Base-by-base conservation (phyloP, 2,888 invertebrate species). In the Cephus rjabovi region DNA sequence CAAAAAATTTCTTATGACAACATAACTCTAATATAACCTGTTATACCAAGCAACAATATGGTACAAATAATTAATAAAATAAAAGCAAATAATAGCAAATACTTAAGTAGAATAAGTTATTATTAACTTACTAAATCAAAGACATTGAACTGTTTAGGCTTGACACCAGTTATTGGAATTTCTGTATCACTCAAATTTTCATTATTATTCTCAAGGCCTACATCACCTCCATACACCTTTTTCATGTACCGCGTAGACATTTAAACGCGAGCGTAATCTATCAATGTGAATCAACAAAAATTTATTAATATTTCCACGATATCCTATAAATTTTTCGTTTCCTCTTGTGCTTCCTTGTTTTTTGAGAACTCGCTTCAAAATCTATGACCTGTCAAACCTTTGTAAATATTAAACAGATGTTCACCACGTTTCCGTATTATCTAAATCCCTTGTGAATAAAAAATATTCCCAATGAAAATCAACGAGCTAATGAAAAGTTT, bases 171-270 rank as follows among this genome's bases (percentile, higher is more conserved):
- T 76, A 91, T 89, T 69, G 93, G 92, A 77, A 93, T 90, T 86
- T 95, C 94, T 35, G 91, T 91, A 80, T 94, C 94, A 73, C 87
- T 87, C 40, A 92, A 92, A 86, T 93, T 93, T 77, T 93, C 94
- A 79, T 88, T 89, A 85, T 93, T 93, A 85, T 92, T 93, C 81
- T 93, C 93, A 74, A 91, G 92, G 81, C 92, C 86, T 81, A 94
- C 93, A 81, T 93, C 93, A 85, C 93, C 93, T 68, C 94, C 94
- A 86, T 95, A 95, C 85, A 95, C 90, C 89, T 95, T 95, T 84
- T 94, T 93, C 81, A 95, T 91, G 83, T 95, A 94, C 85, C 95
- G 92, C 56, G 95, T 94, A 70, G 95, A 95, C 95, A 95, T 95
- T 84, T 81, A 37, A 37, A 37, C 12, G 12, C 15, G 15, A 37